A percentile compares a stretch with the other conserved stretches of the same genome.
phyloP scores from a whole-genome alignment of 2,113 vertebrate genomes.

The Spizaetus ornatus region DNA sequence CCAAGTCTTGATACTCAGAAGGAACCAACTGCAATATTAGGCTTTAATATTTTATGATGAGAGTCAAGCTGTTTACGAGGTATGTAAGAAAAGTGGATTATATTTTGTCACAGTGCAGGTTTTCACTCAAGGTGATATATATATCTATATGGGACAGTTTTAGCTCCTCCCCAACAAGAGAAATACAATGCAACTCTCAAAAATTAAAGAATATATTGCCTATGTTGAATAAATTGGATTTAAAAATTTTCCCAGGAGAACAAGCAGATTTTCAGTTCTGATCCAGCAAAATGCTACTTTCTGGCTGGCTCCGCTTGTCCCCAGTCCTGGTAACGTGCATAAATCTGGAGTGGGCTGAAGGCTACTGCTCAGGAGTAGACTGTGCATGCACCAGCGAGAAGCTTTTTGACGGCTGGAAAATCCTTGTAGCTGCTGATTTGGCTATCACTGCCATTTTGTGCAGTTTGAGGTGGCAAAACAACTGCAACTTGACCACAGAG shows the following conservation, averaged over 20 bases:
- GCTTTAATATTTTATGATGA: slow-evolving; percentile 56
- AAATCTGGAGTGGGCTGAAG: not conserved
- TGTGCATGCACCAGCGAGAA: not conserved
- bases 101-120: slow-evolving; percentile 1
- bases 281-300: not conserved
- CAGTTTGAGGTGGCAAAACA: not conserved
- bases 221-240: not conserved
- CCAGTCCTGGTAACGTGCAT: fast-evolving
- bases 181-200: not conserved
- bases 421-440: not conserved
- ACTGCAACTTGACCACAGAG: not conserved
- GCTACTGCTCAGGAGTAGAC: not conserved
- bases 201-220: not conserved
- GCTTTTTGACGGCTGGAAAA: not conserved
- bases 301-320: not conserved
- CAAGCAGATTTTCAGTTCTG: not conserved
- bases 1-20: slow-evolving; percentile 20
- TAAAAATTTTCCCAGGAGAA: not conserved
- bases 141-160: not conserved
- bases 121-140: not conserved
- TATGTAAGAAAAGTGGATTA: not conserved
- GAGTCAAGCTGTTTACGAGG: slow-evolving; percentile 32
- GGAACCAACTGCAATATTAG: slow-evolving; percentile 46
- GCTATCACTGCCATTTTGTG: fast-evolving
- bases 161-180: not conserved